Base-by-base conservation (phyloP, 1,140 invertebrate species). In the Ganaspis sp. region DNA sequence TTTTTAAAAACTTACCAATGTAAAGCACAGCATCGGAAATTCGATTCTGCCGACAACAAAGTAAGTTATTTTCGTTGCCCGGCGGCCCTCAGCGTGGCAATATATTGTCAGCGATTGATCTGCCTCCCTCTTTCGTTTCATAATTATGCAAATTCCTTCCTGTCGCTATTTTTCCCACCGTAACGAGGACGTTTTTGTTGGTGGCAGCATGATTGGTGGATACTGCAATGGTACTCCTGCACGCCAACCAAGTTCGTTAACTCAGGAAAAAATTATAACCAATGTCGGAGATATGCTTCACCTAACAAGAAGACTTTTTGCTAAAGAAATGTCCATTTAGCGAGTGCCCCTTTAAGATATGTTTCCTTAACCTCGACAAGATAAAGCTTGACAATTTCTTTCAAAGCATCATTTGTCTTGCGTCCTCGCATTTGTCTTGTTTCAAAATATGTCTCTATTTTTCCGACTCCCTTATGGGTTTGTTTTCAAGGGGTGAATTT, bases 31-130 rank as follows among this genome's bases (percentile, higher is more conserved):
- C 54, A 29, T 64, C 26, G 23, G 21, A 64, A 64, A 64, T 11
- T 64, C 23, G 23, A 64, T 64, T 64, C 12, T 11, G 5, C 8
- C 23, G 1, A 64, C 11, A 64, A 64, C 58, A 64, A 29, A 64
- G 26, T 34, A 64, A 64, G 23, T 64, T 34, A 64, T 64, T 29
- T 29, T 29, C 54, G 23, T 64, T 64, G 21, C 11, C 58, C 12
- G 58, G 23, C 26, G 23, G 26, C 58, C 4, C 26, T 64, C 12
- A 29, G 15, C 6, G 26, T 8, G 21, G 58, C 23, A 34, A 4
- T n/a, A 64, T 64, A 64, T 34, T 34, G 23, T 34, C 58, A 64
- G 58, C 58, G 58, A 64, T 64, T 64, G 58, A 64, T 64, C 58
- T 29, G 26, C 21, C n/a, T 64, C 23, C 58, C 58, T 64, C 58